Conservation (phyloP, 1,140 invertebrate species). For the Aethina tumida region DNA sequence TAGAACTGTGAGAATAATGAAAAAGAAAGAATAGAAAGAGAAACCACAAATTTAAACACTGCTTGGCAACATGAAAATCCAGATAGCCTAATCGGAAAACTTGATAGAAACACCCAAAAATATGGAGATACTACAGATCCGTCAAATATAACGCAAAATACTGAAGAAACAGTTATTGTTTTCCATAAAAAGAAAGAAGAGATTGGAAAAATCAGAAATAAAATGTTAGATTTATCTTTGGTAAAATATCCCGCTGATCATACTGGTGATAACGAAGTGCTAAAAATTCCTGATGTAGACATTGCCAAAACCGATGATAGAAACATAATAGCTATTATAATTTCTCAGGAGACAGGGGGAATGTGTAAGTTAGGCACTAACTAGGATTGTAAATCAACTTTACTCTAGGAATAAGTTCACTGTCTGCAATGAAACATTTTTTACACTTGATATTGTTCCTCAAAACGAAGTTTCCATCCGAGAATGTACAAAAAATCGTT, state of each 20-base stretch:
- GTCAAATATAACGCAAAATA: too few species aligned
- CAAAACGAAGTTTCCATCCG: constrained; percentile 5
- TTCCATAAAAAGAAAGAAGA: too few species aligned
- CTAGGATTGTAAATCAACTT: constrained; percentile 9
- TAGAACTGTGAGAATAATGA: too few species aligned
- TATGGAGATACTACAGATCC: too few species aligned
- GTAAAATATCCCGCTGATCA: constrained; percentile 14
- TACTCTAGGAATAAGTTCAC: constrained; percentile 12
- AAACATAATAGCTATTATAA: constrained; percentile 14
- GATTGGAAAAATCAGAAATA: too few species aligned
- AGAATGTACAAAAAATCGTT: constrained; percentile 13
- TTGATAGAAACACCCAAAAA: too few species aligned
- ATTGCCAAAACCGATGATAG: constrained; percentile 12
- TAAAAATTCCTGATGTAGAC: constrained; percentile 17
- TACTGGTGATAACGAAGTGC: constrained; percentile 13
- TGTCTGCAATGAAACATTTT: constrained; percentile 13
- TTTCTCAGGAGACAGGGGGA: constrained; percentile 6
- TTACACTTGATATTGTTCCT: constrained; percentile 7
- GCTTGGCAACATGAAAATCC: too few species aligned
- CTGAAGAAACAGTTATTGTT: too few species aligned
- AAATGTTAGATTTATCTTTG: not conserved
- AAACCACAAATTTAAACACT: too few species aligned
- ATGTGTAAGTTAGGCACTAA: constrained; percentile 12
- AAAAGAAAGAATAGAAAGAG: too few species aligned
- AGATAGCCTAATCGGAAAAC: too few species aligned